Percentiles rank a stretch among this genome's conserved stretches.
These are phyloP conservation scores for Charina bottae DNA, from an alignment of 2,113 vertebrate genomes.

Conservation along the genomic window DNA sequence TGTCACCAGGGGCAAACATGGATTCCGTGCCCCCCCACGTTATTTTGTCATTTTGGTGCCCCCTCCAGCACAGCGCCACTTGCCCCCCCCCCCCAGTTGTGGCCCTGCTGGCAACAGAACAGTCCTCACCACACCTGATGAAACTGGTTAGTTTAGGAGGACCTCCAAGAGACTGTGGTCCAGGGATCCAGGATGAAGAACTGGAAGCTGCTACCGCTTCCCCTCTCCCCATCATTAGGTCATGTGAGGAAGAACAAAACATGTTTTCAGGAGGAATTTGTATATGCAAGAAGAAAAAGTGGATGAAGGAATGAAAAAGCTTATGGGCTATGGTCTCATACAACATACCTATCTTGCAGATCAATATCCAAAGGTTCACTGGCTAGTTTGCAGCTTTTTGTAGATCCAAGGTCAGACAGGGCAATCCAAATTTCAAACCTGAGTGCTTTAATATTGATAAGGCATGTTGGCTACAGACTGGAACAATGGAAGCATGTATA, in stretches of 20 bases:
- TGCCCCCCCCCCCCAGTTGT: too few relatives aligned
- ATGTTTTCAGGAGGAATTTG: neutral
- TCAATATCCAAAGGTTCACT: neutral
- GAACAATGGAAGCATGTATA: neutral
- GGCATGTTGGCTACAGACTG: neutral
- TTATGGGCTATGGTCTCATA: neutral
- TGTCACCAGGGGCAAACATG: too few relatives aligned
- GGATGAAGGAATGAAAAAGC: neutral
- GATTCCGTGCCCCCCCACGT: too few relatives aligned
- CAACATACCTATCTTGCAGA: neutral
- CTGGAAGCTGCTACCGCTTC: neutral
- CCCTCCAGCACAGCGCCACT: too few relatives aligned
- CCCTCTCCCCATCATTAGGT: neutral
- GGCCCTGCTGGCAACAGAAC: neutral
- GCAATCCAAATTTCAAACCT: neutral
- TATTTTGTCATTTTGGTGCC: too few relatives aligned
- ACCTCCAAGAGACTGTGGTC: neutral
- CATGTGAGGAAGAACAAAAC: neutral
- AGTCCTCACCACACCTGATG: neutral
- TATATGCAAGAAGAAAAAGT: neutral
- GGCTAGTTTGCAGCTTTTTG: neutral
- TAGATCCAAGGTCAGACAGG: neutral
- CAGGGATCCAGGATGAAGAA: neutral
- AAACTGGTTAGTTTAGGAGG: neutral
- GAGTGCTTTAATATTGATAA: neutral